Evolutionary conservation across 2,888 invertebrate genomes (phyloP), one percentile per base, ranked within the genome.

Genomic region (Noctua pronuba): DNA sequence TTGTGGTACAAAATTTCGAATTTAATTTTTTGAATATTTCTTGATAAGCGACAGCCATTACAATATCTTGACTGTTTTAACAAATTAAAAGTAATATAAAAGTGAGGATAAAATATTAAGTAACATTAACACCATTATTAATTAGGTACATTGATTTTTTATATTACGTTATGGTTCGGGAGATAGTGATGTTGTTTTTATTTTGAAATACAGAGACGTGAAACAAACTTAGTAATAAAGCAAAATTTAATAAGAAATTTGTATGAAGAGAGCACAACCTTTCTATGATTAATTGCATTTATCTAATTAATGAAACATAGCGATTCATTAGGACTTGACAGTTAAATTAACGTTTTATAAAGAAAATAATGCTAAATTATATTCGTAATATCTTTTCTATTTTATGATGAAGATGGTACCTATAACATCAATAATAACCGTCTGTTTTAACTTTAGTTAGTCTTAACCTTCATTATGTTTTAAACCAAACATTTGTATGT

Each of bases 91-190:
- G 13, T 44, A 60, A 52, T 46, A 52, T 18, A 46, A 44, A 66
- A 28, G 7, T 67, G 41, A 64, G 0, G 4, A 55, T 28, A 66
- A 81, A 83, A 64, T 69, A 70, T 67, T 64, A 58, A n/a, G 24
- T 73, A 66, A 49, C 11, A 60, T 46, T 35, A 71, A 86, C 77
- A 77, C 60, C 73, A 68, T 72, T 82, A 77, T 62, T 73, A 74
- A n/a, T 46, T 88, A 74, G 35, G 58, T 74, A 88, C 76, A 88
- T 85, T 80, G 74, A 84, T 87, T 87, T 72, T 73, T 71, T 28
- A 85, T 82, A 83, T 80, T 68, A 88, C 28, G n/a, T 79, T 68
- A 87, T 67, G 74, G 55, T 80, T 74, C 66, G 46, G 78, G 77
- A 86, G 84, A 77, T 66, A 82, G 83, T 38, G 68, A 83, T 55